phyloP scores from a whole-genome alignment of 2,888 invertebrate genomes.

The Volucella bombylans region DNA sequence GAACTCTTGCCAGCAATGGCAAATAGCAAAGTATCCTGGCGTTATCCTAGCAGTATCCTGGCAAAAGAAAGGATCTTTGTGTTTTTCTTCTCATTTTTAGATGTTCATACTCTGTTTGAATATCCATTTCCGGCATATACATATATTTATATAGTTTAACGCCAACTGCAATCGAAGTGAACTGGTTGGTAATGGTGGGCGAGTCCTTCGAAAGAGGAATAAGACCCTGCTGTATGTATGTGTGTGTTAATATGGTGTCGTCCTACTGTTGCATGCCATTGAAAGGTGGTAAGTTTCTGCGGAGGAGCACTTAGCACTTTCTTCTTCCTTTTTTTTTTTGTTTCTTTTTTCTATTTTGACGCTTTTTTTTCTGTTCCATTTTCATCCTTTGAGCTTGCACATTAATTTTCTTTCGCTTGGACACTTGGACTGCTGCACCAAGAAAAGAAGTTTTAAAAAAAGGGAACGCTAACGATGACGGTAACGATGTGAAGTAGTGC shows the following conservation, averaged over 20 bases:
- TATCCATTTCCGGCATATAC: constrained; percentile 66
- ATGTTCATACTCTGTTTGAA: constrained; percentile 56
- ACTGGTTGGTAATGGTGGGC: background rate
- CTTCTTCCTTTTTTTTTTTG: background rate
- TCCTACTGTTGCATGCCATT: constrained; percentile 64
- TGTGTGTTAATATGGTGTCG: constrained; percentile 8
- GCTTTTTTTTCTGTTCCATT: constrained; percentile 27
- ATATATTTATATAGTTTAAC: constrained; percentile 41
- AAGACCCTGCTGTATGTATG: background rate
- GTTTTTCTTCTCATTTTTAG: constrained; percentile 13
- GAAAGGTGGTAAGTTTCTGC: constrained; percentile 62
- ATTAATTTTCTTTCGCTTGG: constrained; percentile 70
- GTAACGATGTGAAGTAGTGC: constrained; percentile 66
- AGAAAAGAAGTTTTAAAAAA: constrained; percentile 14
- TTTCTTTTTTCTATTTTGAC: constrained; percentile 9
- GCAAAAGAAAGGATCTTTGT: constrained; percentile 19
- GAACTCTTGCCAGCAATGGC: constrained; percentile 54
- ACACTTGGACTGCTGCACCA: constrained; percentile 58
- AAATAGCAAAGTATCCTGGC: constrained; percentile 54
- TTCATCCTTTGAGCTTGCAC: constrained; percentile 61
- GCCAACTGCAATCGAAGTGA: constrained; percentile 52
- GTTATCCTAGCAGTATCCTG: background rate
- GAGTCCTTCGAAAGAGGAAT: no score
- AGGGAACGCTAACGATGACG: constrained; percentile 56
- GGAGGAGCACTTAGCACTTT: constrained; percentile 43